Evolutionary conservation across 2,113 vertebrate species (phyloP).

Genomic region (Bos indicus): DNA sequence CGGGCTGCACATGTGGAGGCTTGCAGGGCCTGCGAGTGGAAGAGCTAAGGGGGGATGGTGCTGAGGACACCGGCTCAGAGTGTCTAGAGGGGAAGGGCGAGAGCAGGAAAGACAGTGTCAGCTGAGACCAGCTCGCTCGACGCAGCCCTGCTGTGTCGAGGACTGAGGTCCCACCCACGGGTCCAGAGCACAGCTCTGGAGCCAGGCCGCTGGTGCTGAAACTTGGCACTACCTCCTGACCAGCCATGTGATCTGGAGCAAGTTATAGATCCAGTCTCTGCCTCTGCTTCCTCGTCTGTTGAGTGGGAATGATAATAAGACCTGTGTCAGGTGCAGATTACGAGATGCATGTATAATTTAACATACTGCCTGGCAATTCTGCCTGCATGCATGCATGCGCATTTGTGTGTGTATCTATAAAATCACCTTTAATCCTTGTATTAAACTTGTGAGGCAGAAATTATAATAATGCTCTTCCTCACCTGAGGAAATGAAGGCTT

Average conservation of each 20-base stretch:
- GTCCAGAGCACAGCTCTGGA: not conserved
- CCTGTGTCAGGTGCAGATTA: not conserved
- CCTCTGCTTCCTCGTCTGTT: not conserved
- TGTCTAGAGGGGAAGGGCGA: not conserved
- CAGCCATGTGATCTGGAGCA: not conserved
- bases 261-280: not conserved
- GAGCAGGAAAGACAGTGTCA: not conserved
- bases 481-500: not conserved
- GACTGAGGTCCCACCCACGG: not conserved
- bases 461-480: not conserved
- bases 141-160: not conserved
- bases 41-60: not conserved
- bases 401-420: fast-evolving
- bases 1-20: not conserved
- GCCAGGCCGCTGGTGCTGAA: not conserved
- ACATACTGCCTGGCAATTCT: not conserved
- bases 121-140: not conserved
- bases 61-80: not conserved
- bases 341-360: not conserved
- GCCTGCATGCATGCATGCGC: fast-evolving
- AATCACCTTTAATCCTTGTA: not conserved
- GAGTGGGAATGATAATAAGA: not conserved
- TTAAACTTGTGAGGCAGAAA: not conserved
- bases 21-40: not conserved
- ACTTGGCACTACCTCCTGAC: not conserved